Percentiles rank a stretch among this genome's conserved stretches.
phyloP scores from a whole-genome alignment of 2,888 invertebrate genomes.

The Drosophila kuntzei region DNA sequence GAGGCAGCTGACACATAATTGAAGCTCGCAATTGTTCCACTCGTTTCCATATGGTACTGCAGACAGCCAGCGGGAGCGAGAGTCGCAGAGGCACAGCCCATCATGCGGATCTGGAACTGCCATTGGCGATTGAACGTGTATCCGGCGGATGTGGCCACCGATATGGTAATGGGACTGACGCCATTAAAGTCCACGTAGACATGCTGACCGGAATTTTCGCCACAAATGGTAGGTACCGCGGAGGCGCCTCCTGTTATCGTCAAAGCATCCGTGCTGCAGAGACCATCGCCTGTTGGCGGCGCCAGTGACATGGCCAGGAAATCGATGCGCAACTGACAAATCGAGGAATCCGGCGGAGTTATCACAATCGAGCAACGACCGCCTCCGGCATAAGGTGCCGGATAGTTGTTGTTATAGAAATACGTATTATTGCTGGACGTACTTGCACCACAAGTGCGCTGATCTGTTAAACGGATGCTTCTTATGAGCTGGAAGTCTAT shows the following conservation, averaged over 20 bases:
- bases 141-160: conserved; percentile 88
- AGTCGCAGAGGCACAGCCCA: conserved; percentile 90
- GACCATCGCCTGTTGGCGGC: conserved; percentile 90
- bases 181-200: conserved; percentile 91
- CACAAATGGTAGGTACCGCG: conserved; percentile 90
- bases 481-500: neutral
- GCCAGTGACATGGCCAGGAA: conserved; percentile 90
- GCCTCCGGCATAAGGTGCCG: conserved; percentile 89
- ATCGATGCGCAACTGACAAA: conserved; percentile 90
- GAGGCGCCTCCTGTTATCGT: conserved; percentile 90
- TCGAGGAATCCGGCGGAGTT: conserved; percentile 88
- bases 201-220: conserved; percentile 92
- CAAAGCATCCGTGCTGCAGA: conserved; percentile 90
- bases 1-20: conserved; percentile 90
- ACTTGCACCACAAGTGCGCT: conserved; percentile 90
- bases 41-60: conserved; percentile 89
- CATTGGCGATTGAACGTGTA: conserved; percentile 89
- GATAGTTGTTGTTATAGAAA: conserved; percentile 92
- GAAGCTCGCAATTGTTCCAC: conserved; percentile 90
- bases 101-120: conserved; percentile 91
- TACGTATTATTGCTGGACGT: conserved; percentile 93
- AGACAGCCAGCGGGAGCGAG: conserved; percentile 92
- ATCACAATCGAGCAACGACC: conserved; percentile 90
- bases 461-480: conserved; percentile 86
- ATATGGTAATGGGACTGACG: conserved; percentile 89